Percentiles rank a stretch among this genome's conserved stretches.
Conservation (phyloP, 2,888 invertebrate species). For the Malacosoma neustria region DNA sequence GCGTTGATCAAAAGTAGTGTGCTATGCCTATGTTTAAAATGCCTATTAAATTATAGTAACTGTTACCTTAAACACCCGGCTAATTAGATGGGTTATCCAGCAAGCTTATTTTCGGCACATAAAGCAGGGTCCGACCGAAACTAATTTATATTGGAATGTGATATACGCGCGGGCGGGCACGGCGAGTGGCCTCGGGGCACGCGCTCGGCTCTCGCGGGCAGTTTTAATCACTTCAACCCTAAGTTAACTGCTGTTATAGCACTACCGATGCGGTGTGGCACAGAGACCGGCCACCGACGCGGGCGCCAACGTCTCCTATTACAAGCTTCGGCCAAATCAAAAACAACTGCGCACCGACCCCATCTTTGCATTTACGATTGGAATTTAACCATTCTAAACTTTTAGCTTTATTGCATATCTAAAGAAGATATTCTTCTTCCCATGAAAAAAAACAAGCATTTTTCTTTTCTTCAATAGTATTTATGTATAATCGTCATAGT, state of each 20-base stretch:
- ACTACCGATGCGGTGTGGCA: conserved; percentile 35
- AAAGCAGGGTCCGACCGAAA: conserved; percentile 52
- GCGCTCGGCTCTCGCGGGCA: too few relatives aligned
- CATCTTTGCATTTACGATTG: neutral
- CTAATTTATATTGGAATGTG: conserved; percentile 74
- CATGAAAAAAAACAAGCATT: too few relatives aligned
- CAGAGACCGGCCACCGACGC: conserved; percentile 21
- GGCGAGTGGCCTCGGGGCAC: conserved; percentile 27
- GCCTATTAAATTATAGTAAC: conserved; percentile 20
- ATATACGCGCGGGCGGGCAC: conserved; percentile 63
- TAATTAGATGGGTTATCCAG: conserved; percentile 41
- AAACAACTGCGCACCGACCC: neutral
- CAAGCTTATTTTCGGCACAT: conserved; percentile 56
- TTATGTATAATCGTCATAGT: too few relatives aligned
- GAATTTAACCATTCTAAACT: neutral
- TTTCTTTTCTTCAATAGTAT: too few relatives aligned
- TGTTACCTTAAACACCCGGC: conserved; percentile 33
- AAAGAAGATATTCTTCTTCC: too few relatives aligned
- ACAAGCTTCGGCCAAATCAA: neutral
- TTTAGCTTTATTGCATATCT: neutral
- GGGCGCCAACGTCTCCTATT: conserved; percentile 33
- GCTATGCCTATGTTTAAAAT: conserved; percentile 4
- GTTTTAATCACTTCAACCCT: conserved; percentile 62
- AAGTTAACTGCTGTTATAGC: conserved; percentile 49
- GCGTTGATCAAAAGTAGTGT: too few relatives aligned